Percentiles rank a stretch among this genome's conserved stretches.
Conservation (phyloP, 1,140 invertebrate species). For the Maconellicoccus hirsutus region DNA sequence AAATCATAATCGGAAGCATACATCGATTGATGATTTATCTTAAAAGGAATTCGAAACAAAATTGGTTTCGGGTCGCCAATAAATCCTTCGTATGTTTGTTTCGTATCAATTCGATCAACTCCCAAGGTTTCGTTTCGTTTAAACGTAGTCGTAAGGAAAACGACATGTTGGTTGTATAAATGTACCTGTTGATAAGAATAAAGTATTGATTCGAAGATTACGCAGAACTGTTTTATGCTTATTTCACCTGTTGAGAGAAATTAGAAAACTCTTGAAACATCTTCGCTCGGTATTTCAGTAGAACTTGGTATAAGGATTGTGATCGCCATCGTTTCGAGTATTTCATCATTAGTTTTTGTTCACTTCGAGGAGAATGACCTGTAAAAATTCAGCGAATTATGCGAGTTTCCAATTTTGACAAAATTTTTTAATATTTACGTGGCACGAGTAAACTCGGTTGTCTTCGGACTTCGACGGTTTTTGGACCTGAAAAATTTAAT, state of each 20-base stretch:
- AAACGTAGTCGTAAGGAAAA: conserved; percentile 31
- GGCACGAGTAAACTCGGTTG: background rate
- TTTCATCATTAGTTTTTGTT: conserved; percentile 53
- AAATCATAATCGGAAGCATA: background rate
- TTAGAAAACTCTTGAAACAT: conserved; percentile 68
- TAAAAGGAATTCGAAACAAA: background rate
- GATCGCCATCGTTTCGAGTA: conserved; percentile 66
- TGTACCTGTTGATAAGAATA: conserved; percentile 52
- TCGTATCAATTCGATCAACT: background rate
- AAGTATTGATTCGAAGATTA: background rate
- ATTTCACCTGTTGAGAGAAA: conserved; percentile 62
- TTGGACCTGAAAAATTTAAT: background rate
- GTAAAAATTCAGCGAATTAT: conserved; percentile 31
- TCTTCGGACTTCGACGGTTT: background rate
- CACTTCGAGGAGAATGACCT: conserved; percentile 52
- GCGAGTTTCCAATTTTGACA: background rate
- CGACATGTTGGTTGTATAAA: conserved; percentile 63
- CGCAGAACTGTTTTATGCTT: too few species aligned
- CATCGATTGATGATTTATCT: background rate
- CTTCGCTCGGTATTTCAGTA: conserved; percentile 63
- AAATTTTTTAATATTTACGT: background rate
- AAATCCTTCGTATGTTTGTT: background rate
- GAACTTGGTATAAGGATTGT: conserved; percentile 66
- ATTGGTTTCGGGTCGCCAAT: background rate
- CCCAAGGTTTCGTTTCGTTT: background rate